Conservation (phyloP, 2,797 vertebrate genomes). For the Hippocampus kuda region DNA sequence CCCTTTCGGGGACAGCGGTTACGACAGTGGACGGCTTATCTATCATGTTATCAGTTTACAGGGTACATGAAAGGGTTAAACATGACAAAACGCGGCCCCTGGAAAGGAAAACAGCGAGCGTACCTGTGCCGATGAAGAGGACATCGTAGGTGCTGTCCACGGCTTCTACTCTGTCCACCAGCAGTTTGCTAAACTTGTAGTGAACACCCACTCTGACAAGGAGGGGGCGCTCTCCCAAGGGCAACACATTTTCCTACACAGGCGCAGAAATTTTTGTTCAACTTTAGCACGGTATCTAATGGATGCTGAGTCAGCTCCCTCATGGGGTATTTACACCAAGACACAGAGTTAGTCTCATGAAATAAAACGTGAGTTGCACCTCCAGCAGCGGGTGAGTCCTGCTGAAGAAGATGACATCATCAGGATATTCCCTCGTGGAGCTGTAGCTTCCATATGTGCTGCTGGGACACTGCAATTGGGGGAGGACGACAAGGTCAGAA, state of each 20-base stretch:
- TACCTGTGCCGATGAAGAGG: slow-evolving; percentile 74
- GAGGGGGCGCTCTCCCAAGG: slow-evolving; percentile 66
- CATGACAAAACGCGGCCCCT: not conserved
- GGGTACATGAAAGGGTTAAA: not conserved
- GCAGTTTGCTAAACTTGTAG: slow-evolving; percentile 71
- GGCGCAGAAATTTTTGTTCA: slow-evolving; percentile 10
- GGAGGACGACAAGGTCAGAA: not conserved
- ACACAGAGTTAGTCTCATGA: slow-evolving; percentile 4
- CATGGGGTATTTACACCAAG: not conserved
- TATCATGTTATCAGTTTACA: too few relatives aligned
- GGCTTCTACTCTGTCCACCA: slow-evolving; percentile 74
- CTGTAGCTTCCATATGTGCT: slow-evolving; percentile 72
- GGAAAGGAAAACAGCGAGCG: not conserved
- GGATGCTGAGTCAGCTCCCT: not conserved
- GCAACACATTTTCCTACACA: slow-evolving; percentile 64
- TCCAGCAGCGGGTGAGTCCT: slow-evolving; percentile 69
- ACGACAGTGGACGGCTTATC: too few relatives aligned
- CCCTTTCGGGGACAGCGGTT: too few relatives aligned
- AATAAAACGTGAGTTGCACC: slow-evolving; percentile 39
- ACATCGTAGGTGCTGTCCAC: slow-evolving; percentile 72
- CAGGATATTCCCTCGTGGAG: slow-evolving; percentile 73
- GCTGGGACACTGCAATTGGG: slow-evolving; percentile 66
- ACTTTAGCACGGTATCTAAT: not conserved
- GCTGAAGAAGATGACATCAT: slow-evolving; percentile 78
- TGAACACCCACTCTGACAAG: slow-evolving; percentile 69